Conservation (phyloP, 2,113 vertebrate species). For the Panurus biarmicus region DNA sequence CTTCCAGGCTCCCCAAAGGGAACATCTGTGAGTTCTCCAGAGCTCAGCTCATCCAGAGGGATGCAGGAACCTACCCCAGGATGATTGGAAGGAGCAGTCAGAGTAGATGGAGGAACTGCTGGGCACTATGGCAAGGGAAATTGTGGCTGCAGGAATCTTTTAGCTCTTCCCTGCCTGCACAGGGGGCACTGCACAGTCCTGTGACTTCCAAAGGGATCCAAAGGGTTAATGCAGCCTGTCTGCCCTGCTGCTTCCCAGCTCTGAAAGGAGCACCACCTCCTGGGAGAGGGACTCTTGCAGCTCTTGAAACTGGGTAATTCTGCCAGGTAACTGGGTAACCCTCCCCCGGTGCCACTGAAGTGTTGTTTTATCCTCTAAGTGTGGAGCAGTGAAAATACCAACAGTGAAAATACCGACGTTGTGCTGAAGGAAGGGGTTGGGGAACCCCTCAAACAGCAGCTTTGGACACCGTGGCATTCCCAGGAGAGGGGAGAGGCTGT, state of each 20-base stretch:
- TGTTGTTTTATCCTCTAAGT: neutral
- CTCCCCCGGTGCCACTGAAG: neutral
- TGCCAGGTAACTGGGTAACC: neutral
- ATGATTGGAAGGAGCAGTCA: neutral
- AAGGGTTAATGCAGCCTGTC: neutral
- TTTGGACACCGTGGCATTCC: rapidly evolving
- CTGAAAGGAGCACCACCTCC: neutral
- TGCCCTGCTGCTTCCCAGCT: neutral
- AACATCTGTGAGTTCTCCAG: too few species aligned
- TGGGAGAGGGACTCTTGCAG: neutral
- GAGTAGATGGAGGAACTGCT: neutral
- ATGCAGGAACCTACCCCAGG: neutral
- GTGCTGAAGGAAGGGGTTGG: neutral
- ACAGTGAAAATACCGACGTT: rapidly evolving
- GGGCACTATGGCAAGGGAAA: neutral
- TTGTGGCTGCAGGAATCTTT: neutral
- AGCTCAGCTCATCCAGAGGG: neutral
- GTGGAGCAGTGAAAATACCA: neutral
- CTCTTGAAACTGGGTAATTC: rapidly evolving
- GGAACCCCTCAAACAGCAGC: neutral
- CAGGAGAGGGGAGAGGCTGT: neutral
- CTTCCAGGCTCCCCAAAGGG: neutral
- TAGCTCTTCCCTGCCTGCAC: neutral
- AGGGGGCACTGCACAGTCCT: too few species aligned
- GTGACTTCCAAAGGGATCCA: neutral